Conservation (phyloP, 2,113 vertebrate species). For the Rhizomys pruinosus region DNA sequence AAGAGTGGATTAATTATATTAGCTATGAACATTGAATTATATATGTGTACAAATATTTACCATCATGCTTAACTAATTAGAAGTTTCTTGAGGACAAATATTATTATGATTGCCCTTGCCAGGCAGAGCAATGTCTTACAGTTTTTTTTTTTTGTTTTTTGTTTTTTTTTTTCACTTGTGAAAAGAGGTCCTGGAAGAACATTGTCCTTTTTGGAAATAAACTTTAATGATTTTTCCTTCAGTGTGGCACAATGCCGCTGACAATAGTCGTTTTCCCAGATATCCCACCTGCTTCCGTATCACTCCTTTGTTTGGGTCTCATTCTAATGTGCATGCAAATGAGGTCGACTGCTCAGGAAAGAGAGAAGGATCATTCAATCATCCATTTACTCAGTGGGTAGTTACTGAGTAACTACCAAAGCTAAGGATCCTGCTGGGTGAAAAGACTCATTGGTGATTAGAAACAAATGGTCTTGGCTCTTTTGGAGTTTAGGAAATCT, state of each 20-base stretch:
- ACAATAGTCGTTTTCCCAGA: neutral
- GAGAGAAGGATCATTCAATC: neutral
- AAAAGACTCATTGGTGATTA: constrained; percentile 14
- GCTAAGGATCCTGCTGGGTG: neutral
- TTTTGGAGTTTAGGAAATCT: constrained; percentile 11
- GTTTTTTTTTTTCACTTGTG: constrained; percentile 15
- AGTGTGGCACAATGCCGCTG: neutral
- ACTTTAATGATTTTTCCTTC: constrained; percentile 43
- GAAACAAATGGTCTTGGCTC: constrained; percentile 6
- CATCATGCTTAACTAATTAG: neutral
- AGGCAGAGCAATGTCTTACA: neutral
- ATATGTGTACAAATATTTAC: neutral
- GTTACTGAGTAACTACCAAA: neutral
- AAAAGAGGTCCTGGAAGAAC: neutral
- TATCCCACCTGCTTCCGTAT: neutral
- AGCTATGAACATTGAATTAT: neutral
- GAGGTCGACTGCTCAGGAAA: neutral
- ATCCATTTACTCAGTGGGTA: constrained; percentile 6
- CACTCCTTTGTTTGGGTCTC: neutral
- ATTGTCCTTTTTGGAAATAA: constrained; percentile 32
- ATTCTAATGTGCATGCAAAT: constrained; percentile 7
- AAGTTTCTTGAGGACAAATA: constrained; percentile 33
- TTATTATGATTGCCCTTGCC: neutral
- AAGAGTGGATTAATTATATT: constrained; percentile 1
- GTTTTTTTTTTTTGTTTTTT: too few species aligned